Percentiles rank a stretch among this genome's conserved stretches.
Evolutionary conservation across 2,888 invertebrate species (phyloP).

Genomic region (Dasysyrphus tricinctus): DNA sequence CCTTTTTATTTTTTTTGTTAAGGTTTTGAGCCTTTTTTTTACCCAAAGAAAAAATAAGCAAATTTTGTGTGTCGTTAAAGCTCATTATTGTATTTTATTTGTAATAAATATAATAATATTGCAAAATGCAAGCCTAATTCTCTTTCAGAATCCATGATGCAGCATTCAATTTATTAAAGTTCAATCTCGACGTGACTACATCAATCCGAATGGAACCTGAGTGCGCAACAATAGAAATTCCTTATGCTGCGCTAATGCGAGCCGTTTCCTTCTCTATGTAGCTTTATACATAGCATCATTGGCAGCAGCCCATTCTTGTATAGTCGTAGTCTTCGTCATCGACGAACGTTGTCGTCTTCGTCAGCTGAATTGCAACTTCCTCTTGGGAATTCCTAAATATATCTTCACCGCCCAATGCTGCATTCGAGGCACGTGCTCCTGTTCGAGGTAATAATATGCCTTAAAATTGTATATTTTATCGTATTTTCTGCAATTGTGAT

Average conservation of each 20-base stretch:
- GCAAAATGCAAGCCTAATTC: conserved; percentile 20
- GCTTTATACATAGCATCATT: not conserved
- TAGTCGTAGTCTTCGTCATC: not conserved
- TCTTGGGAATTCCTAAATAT: conserved; percentile 58
- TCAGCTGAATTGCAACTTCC: conserved; percentile 70
- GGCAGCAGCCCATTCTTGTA: conserved; percentile 22
- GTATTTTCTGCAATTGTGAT: conserved; percentile 75
- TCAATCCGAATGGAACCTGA: conserved; percentile 63
- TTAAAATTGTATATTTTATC: conserved; percentile 75
- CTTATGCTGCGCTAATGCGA: conserved; percentile 70
- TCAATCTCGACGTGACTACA: conserved; percentile 74
- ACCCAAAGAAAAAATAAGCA: not conserved
- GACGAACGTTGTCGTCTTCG: conserved; percentile 9
- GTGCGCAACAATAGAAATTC: conserved; percentile 71
- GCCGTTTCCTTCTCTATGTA: conserved; percentile 39
- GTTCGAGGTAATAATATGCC: conserved; percentile 76
- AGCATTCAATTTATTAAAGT: conserved; percentile 75
- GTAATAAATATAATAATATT: conserved; percentile 9
- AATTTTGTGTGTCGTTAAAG: not conserved
- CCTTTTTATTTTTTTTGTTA: no score
- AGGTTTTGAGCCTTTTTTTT: no score
- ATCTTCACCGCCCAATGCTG: conserved; percentile 28
- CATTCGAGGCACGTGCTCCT: conserved; percentile 74
- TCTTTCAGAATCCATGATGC: conserved; percentile 55
- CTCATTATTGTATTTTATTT: conserved; percentile 1